Evolutionary conservation across 1,140 invertebrate genomes (phyloP).

Genomic region (Papilio helenus): DNA sequence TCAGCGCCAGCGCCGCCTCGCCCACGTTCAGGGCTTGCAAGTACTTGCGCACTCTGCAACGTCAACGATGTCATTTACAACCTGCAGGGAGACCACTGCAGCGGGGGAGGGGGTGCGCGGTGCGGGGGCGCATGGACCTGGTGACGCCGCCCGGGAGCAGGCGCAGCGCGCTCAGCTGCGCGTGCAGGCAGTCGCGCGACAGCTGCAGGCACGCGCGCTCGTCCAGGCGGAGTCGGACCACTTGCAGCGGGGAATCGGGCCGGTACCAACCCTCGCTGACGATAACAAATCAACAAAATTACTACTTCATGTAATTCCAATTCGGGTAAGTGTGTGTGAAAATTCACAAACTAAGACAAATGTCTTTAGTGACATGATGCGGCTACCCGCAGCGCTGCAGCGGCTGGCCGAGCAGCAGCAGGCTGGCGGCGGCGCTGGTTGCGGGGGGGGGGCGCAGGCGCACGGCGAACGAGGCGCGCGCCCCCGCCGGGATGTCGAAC

Average conservation of each 20-base stretch:
- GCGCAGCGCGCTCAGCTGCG: constrained; percentile 52
- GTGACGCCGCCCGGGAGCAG: constrained; percentile 49
- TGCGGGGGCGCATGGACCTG: constrained; percentile 41
- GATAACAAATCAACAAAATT: constrained; percentile 4
- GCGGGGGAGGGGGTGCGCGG: background rate
- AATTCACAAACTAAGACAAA: too few species aligned
- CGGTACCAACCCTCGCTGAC: constrained; percentile 52
- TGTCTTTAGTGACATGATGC: background rate
- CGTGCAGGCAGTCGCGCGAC: constrained; percentile 42
- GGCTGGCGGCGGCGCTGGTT: constrained; percentile 41
- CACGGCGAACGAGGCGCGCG: constrained; percentile 40
- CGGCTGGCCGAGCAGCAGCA: constrained; percentile 51
- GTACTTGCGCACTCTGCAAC: constrained; percentile 52
- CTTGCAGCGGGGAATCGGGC: constrained; percentile 43
- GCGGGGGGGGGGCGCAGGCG: constrained; percentile 18
- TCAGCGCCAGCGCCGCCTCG: constrained; percentile 43
- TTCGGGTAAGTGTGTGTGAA: background rate
- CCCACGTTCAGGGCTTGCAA: constrained; percentile 54
- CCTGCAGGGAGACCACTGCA: background rate
- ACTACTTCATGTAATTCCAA: background rate
- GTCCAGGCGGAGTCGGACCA: constrained; percentile 41
- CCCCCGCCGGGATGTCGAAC: constrained; percentile 38
- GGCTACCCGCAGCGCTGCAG: constrained; percentile 43
- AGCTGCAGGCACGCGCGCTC: constrained; percentile 44
- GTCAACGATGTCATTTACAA: background rate